Evolutionary conservation across 2,888 invertebrate species (phyloP), one percentile per base, ranked within the genome.

Genomic region (Calliphora vomitoria): DNA sequence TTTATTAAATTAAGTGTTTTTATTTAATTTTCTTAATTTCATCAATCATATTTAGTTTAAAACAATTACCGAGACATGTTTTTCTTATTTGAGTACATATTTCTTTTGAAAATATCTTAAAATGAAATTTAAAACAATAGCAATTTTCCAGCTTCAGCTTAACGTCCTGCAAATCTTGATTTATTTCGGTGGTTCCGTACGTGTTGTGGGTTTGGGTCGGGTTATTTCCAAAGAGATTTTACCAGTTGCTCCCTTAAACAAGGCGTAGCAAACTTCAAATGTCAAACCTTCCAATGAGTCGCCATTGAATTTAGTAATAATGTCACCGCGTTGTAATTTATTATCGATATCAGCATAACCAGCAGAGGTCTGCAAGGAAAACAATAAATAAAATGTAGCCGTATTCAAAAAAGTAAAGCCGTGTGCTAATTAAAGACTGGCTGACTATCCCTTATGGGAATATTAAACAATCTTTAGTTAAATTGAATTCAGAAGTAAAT

Each of bases 251-350:
- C 97, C 96, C 94, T 99, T 99, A 90, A 99, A 95, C 78, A 98
- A 95, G 18, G 98, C 96, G 68, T 98, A 98, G 11, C 97, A 98
- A 89, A 98, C 96, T 91, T 98, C 96, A 91, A 97, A 97, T 74
- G 96, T 96, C 8, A 96, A 95, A 60, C 95, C 95, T 87, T 96
- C 96, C 78, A 98, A 94, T 89, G 98, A 97, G 91, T 97, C 97
- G 4, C 97, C 98, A 93, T 99, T 98, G 15, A 99, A 97, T 47
- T 97, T 95, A 10, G 98, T 94, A 72, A 99, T 96, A 91, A 98
- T 96, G 94, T 99, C 99, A 25, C 99, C 99, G 91, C 97, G 97
- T 94, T 97, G 97, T 88, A 99, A 95, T 82, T 98, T 96, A 5
- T 97, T 98, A 93, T 99, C 98, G 50, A 97, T 94, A 88, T 97